These are phyloP conservation scores for Balanococcus diminutus DNA, from an alignment of 2,888 invertebrate genomes.

Conservation along the genomic window DNA sequence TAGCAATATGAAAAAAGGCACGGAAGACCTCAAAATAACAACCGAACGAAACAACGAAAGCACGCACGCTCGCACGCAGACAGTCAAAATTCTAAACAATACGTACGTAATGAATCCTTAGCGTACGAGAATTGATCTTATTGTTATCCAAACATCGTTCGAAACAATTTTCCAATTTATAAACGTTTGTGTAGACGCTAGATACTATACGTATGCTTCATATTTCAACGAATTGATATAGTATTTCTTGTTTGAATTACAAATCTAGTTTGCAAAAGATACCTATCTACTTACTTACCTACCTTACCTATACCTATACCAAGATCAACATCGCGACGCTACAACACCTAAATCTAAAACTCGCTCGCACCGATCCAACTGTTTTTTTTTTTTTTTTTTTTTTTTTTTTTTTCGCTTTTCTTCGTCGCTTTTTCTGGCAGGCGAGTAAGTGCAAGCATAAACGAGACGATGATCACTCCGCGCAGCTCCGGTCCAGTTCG, in stretches of 20 bases:
- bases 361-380: no score
- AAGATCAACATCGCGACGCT: no score
- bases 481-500: no score
- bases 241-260: background rate
- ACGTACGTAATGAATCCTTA: background rate
- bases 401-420: no score
- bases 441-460: no score
- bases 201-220: background rate
- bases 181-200: background rate
- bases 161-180: background rate
- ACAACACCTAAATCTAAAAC: no score
- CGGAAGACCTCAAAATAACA: background rate
- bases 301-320: no score
- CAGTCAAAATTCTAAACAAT: constrained; percentile 3
- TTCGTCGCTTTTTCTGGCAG: no score
- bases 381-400: no score
- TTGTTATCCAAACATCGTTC: background rate
- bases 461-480: no score
- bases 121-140: background rate
- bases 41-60: background rate
- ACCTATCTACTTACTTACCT: background rate
- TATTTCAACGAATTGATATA: background rate
- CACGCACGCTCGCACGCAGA: background rate
- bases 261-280: background rate
- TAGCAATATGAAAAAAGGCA: background rate